A percentile compares a stretch with the other conserved stretches of the same genome.
Evolutionary conservation across 2,113 vertebrate species (phyloP).

Genomic region (Neopipo cinnamomea): DNA sequence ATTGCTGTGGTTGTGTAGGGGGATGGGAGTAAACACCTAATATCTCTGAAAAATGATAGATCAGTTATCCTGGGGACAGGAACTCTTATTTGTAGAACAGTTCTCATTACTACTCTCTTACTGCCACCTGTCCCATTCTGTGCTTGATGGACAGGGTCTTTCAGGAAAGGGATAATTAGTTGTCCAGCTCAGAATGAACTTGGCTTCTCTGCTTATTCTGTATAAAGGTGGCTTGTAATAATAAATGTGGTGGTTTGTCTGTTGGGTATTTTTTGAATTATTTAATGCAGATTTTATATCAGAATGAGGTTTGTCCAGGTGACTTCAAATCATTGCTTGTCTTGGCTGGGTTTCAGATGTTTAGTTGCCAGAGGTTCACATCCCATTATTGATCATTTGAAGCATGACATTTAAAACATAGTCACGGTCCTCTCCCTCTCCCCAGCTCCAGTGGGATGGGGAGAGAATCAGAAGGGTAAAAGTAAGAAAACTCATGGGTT

Average conservation of each 20-base stretch:
- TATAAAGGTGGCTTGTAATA: background rate
- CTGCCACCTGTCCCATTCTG: background rate
- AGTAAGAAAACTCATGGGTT: background rate
- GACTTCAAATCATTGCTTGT: background rate
- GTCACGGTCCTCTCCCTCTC: background rate
- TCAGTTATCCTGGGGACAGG: background rate
- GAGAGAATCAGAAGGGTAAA: background rate
- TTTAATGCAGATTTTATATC: background rate
- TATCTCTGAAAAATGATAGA: background rate
- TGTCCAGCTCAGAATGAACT: background rate
- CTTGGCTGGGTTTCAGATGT: background rate
- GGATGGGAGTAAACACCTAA: background rate
- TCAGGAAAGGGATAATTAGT: background rate
- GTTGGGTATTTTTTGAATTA: background rate
- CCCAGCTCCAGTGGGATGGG: rapidly evolving
- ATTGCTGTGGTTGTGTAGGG: background rate
- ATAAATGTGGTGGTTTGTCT: background rate
- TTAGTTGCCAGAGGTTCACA: background rate
- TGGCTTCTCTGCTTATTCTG: background rate
- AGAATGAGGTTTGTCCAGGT: background rate
- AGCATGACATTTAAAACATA: background rate
- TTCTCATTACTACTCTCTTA: background rate
- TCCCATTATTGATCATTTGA: background rate
- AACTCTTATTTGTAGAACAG: background rate
- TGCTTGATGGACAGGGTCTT: background rate